Evolutionary conservation across 2,797 vertebrate genomes (phyloP).

Genomic region (Urocyon cinereoargenteus): DNA sequence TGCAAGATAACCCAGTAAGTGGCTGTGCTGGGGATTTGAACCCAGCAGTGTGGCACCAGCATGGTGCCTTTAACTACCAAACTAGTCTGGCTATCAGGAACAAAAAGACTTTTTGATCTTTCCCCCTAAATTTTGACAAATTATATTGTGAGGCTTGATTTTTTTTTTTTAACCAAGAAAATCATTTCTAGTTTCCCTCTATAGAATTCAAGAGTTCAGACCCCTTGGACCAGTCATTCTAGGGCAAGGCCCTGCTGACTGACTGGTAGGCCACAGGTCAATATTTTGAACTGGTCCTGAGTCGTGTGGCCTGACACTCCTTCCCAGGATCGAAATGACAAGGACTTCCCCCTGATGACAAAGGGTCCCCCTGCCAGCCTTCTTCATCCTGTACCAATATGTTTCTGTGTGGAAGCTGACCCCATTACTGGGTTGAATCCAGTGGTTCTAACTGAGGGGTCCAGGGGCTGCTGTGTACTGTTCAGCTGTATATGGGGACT

Average conservation of each 20-base stretch:
- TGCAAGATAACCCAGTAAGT: background rate
- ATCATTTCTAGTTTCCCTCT: background rate
- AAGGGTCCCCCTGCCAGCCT: background rate
- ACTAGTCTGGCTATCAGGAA: background rate
- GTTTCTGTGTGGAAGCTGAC: background rate
- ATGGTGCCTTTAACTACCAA: background rate
- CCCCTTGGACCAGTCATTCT: background rate
- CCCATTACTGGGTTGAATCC: background rate
- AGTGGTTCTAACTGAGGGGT: background rate
- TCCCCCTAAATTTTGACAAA: background rate
- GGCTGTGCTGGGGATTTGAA: background rate
- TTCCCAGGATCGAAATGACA: background rate
- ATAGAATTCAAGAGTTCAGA: background rate
- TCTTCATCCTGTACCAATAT: background rate
- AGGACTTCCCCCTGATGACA: background rate
- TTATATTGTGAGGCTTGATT: constrained; percentile 18
- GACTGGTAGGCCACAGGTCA: background rate
- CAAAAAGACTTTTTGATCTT: background rate
- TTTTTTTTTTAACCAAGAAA: background rate
- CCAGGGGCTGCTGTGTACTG: too few species aligned
- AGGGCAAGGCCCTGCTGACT: background rate
- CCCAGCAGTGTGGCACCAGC: background rate
- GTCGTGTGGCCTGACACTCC: background rate
- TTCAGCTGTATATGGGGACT: background rate
- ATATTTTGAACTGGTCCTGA: background rate